phyloP scores from a whole-genome alignment of 2,797 vertebrate genomes.

The Okamejei kenojei region DNA sequence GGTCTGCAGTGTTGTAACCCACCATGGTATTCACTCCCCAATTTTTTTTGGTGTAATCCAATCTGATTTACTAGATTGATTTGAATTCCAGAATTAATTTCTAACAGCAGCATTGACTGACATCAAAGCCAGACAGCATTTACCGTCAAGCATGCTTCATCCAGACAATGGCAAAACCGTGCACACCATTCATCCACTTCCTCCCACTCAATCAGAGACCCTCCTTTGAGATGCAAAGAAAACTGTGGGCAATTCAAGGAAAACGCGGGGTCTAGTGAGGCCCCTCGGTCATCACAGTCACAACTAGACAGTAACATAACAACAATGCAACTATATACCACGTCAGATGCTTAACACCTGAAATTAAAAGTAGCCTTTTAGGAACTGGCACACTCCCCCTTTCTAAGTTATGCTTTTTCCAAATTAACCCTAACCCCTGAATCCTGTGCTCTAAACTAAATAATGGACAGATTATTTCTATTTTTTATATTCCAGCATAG shows the following conservation, averaged over 20 bases:
- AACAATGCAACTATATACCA: background rate
- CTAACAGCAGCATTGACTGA: too few species aligned
- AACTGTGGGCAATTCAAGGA: background rate
- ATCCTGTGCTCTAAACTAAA: background rate
- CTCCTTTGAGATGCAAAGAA: background rate
- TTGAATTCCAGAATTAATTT: too few species aligned
- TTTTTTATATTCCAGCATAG: background rate
- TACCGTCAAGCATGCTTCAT: background rate
- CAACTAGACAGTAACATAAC: background rate
- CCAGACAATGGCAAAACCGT: background rate
- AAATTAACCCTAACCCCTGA: background rate
- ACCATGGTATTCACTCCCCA: too few species aligned
- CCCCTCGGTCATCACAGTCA: background rate
- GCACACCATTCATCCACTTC: background rate
- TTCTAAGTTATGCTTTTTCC: background rate
- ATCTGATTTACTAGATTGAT: too few species aligned
- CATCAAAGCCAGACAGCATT: background rate
- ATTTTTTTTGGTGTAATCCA: too few species aligned
- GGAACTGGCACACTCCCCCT: background rate
- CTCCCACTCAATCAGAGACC: background rate
- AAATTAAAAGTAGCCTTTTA: background rate
- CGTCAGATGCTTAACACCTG: background rate
- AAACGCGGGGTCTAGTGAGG: background rate
- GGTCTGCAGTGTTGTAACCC: too few species aligned
- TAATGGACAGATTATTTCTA: too few species aligned